Conservation (phyloP, 2,888 invertebrate genomes). For the Pharmacophagus antenor region DNA sequence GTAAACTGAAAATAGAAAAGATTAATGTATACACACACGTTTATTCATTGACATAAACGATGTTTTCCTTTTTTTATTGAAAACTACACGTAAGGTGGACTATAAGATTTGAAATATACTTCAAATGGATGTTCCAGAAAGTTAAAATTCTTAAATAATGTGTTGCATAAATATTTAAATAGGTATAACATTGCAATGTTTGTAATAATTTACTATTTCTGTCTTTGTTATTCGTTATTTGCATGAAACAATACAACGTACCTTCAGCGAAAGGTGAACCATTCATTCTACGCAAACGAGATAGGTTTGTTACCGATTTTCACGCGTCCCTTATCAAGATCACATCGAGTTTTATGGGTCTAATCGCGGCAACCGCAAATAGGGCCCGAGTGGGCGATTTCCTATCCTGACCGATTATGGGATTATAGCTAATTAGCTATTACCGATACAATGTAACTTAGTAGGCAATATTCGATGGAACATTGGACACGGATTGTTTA, state of each 20-base stretch:
- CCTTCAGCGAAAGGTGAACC: slow-evolving; percentile 12
- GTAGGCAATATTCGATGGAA: slow-evolving; percentile 44
- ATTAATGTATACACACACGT: not conserved
- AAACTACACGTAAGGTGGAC: no score
- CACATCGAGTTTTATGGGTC: slow-evolving; percentile 74
- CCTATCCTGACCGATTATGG: slow-evolving; percentile 78
- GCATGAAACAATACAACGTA: slow-evolving; percentile 1
- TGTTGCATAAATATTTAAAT: not conserved
- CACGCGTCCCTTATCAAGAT: slow-evolving; percentile 76
- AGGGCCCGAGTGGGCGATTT: slow-evolving; percentile 73
- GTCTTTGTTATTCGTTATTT: not conserved
- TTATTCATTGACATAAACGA: no score
- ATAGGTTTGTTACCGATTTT: slow-evolving; percentile 58
- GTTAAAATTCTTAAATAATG: not conserved
- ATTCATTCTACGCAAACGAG: slow-evolving; percentile 32
- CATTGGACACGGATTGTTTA: slow-evolving; percentile 12
- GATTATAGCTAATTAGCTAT: slow-evolving; percentile 79
- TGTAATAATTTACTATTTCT: not conserved
- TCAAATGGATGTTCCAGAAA: no score
- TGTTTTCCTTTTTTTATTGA: no score
- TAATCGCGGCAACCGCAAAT: slow-evolving; percentile 74
- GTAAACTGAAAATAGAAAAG: not conserved
- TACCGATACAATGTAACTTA: slow-evolving; percentile 65
- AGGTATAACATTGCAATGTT: not conserved
- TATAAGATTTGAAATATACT: no score